A percentile compares a stretch with the other conserved stretches of the same genome.
Evolutionary conservation across 1,140 invertebrate species (phyloP).

Genomic region (Whitmania pigra): DNA sequence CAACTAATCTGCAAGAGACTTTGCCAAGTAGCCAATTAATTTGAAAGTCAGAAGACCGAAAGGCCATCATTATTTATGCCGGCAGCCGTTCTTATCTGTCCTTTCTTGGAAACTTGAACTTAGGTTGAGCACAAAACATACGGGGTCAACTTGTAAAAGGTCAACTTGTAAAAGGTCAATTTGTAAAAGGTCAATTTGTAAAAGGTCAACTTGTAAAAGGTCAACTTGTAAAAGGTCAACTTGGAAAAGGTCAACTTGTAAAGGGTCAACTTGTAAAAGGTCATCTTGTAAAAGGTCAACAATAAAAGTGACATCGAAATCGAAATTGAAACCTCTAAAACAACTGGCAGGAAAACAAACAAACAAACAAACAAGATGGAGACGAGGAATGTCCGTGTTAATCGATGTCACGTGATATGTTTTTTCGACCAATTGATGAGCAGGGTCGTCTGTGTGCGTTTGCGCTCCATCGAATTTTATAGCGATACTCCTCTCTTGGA

Average conservation of each 20-base stretch:
- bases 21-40: background rate
- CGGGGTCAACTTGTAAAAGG: background rate
- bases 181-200: no score
- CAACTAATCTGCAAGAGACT: background rate
- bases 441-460: background rate
- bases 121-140: background rate
- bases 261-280: background rate
- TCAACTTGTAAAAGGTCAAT: no score
- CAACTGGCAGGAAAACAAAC: background rate
- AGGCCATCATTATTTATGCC: background rate
- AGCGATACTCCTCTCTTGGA: background rate
- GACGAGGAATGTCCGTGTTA: background rate
- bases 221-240: no score
- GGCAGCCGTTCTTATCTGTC: background rate
- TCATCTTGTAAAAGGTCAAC: no score
- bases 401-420: background rate
- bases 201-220: no score
- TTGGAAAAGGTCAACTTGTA: background rate
- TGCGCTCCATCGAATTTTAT: background rate
- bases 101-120: background rate
- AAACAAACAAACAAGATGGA: constrained; percentile 1
- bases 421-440: background rate
- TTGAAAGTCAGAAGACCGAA: background rate
- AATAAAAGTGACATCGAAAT: background rate
- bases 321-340: background rate